Evolutionary conservation across 2,888 invertebrate species (phyloP), one percentile per base, ranked within the genome.

Genomic region (Megaustenia siamemsis): DNA sequence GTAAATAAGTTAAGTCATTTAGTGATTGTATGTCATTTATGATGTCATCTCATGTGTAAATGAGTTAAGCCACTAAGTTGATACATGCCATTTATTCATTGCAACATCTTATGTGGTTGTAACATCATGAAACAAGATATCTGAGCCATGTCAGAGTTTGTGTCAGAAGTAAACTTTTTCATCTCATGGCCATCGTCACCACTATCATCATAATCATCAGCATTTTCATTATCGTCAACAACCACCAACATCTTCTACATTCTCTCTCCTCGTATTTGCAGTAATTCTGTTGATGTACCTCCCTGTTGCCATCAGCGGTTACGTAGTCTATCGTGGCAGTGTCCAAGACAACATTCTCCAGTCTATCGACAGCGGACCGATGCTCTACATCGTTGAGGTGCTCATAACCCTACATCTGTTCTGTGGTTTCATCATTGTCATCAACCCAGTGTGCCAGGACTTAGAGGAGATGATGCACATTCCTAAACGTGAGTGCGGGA

Each of bases 311-410:
- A 93, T 95, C 32, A 95, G 95, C 15, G 96, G 96, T 0, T 96
- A 96, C 92, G 94, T 95, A 15, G 95, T 96, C 10, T 96, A 96
- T 91, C 96, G 96, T 0, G 95, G 95, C 87, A 90, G 93, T 0
- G 96, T 97, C 5, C 96, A 97, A 12, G 96, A 96, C 90, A 97
- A 97, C 0, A 96, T 97, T 0, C 95, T 98, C 35, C 96, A 97
- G 92, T 95, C 95, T 0, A 93, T 96, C 81, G 91, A 95, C 0
- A 93, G 95, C 66, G 95, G 95, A 0, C 94, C 95, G 0, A 93
- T 96, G 75, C 95, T 95, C 0, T 94, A 95, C 12, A 93, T 95
- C 0, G 96, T 95, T 49, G 95, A 96, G 91, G 93, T 96, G 53
- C 94, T 96, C 45, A 96, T 96, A 95, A 95, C 95, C 0, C 89